Conservation (phyloP, 2,797 vertebrate genomes). For the Hypotaenidia philippensis region DNA sequence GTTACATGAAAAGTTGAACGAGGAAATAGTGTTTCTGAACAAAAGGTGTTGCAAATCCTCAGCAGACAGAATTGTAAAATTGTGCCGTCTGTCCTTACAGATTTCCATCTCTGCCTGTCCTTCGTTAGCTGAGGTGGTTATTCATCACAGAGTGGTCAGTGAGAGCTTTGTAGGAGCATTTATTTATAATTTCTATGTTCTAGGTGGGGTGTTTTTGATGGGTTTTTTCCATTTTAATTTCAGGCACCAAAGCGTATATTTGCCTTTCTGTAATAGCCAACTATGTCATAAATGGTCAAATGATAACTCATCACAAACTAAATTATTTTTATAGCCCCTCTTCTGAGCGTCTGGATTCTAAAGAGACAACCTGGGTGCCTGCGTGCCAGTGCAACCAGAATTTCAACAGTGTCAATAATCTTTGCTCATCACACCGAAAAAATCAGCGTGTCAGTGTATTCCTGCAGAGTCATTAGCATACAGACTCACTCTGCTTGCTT, state of each 20-base stretch:
- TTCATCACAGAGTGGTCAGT: background rate
- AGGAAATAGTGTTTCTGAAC: slow-evolving; percentile 44
- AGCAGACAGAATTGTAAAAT: background rate
- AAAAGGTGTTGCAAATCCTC: slow-evolving; percentile 45
- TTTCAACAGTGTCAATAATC: slow-evolving; percentile 80
- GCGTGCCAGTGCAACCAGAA: slow-evolving; percentile 74
- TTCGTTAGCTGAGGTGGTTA: background rate
- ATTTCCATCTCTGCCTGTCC: slow-evolving; percentile 25
- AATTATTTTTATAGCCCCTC: slow-evolving; percentile 76
- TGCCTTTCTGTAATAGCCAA: slow-evolving; percentile 44
- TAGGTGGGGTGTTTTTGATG: background rate
- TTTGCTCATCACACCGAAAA: slow-evolving; percentile 74
- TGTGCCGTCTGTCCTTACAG: slow-evolving; percentile 1
- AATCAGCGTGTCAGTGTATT: slow-evolving; percentile 70
- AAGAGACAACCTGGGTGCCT: slow-evolving; percentile 71
- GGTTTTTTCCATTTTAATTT: background rate
- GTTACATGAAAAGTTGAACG: background rate
- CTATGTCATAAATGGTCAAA: slow-evolving; percentile 69
- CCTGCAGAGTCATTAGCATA: slow-evolving; percentile 80
- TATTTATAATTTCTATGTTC: background rate
- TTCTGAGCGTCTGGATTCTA: slow-evolving; percentile 70
- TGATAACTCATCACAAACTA: slow-evolving; percentile 65
- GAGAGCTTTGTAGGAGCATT: background rate
- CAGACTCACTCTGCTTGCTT: slow-evolving; percentile 72
- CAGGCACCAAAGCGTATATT: background rate